A percentile compares a stretch with the other conserved stretches of the same genome.
These are phyloP conservation scores for Siderastrea siderea DNA, from an alignment of 92 coral and sea anemone genomes.

Conservation along the genomic window DNA sequence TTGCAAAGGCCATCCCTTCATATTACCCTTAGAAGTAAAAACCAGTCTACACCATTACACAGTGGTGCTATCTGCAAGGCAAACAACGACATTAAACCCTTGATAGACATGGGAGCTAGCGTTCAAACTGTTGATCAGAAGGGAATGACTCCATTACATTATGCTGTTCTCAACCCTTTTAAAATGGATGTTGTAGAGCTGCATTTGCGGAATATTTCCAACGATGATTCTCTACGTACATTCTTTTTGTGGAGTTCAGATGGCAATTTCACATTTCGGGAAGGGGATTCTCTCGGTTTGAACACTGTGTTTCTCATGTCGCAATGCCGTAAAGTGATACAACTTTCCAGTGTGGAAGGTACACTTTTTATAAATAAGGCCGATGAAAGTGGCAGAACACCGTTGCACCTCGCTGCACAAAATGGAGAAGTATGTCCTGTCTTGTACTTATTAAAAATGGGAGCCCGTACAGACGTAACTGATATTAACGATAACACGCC, in stretches of 20 bases:
- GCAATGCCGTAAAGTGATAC: neutral
- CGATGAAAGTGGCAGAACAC: conserved; percentile 59
- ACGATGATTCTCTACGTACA: too few relatives aligned
- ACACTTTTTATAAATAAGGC: neutral
- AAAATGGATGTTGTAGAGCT: neutral
- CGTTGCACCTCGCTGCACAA: conserved; percentile 70
- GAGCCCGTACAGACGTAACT: neutral
- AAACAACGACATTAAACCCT: conserved; percentile 1
- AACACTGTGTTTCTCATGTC: neutral
- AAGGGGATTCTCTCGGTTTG: neutral
- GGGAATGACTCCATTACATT: conserved; percentile 68
- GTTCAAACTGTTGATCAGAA: conserved; percentile 16
- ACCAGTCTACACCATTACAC: conserved; percentile 67
- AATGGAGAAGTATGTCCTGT: conserved; percentile 47
- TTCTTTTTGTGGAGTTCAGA: conserved; percentile 2
- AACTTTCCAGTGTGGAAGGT: neutral
- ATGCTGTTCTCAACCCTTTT: neutral
- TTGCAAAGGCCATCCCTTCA: neutral
- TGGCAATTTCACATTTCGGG: neutral
- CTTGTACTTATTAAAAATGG: neutral
- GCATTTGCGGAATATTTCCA: neutral
- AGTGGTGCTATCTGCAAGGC: conserved; percentile 52
- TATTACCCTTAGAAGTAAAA: conserved; percentile 19
- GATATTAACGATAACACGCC: neutral
- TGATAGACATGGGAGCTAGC: conserved; percentile 40